Evolutionary conservation across 1,140 invertebrate species (phyloP).

Genomic region (Agraylea sexmaculata): DNA sequence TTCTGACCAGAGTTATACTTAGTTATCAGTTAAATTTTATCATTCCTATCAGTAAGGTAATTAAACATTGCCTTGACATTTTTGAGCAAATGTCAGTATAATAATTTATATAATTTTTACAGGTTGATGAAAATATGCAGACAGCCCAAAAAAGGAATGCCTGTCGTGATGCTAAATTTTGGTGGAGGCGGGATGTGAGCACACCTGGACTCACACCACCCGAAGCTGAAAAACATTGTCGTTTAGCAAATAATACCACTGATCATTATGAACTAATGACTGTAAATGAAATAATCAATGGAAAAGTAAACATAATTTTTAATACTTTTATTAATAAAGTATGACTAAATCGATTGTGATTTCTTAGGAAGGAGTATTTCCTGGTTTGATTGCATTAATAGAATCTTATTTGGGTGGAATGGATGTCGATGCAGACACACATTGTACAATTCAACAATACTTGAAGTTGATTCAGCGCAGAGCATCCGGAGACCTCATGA

Average conservation of each 20-base stretch:
- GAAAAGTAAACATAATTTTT: constrained; percentile 52
- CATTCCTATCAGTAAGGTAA: constrained; percentile 93
- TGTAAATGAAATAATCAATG: constrained; percentile 95
- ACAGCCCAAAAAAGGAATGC: constrained; percentile 87
- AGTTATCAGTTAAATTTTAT: constrained; percentile 94
- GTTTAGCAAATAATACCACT: constrained; percentile 16
- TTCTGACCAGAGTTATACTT: constrained; percentile 92
- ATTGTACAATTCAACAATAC: constrained; percentile 95
- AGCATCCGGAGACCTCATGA: constrained; percentile 75
- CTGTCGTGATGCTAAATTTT: constrained; percentile 71
- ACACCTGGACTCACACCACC: constrained; percentile 35
- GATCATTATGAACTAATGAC: constrained; percentile 65
- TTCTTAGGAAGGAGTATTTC: constrained; percentile 68
- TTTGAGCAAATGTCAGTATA: background rate
- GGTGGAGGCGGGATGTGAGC: constrained; percentile 77
- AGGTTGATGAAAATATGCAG: constrained; percentile 97
- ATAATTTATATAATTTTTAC: constrained; percentile 14
- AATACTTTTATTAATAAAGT: constrained; percentile 5
- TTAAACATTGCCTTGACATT: constrained; percentile 5
- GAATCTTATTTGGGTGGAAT: constrained; percentile 85
- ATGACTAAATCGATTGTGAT: constrained; percentile 1
- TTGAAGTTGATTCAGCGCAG: constrained; percentile 85
- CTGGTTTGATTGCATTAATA: constrained; percentile 89
- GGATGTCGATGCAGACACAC: constrained; percentile 93
- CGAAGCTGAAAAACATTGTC: constrained; percentile 27